phyloP scores from a whole-genome alignment of 2,888 invertebrate genomes.

The Axea sp. region DNA sequence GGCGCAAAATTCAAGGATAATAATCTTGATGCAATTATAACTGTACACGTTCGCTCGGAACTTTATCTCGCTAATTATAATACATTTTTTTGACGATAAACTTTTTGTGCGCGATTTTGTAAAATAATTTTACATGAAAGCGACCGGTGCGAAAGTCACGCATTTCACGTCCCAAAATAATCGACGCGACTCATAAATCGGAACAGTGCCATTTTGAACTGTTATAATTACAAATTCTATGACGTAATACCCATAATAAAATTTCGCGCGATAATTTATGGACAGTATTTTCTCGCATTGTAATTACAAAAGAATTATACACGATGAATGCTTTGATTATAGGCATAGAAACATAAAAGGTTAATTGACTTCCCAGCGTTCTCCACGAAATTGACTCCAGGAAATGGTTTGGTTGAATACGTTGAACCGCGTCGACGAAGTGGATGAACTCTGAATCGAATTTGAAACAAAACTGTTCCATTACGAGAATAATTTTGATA shows the following conservation, averaged over 20 bases:
- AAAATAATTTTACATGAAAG: too few relatives aligned
- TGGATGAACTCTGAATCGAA: too few relatives aligned
- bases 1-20: constrained; percentile 1
- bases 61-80: too few relatives aligned
- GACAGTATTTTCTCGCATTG: constrained; percentile 13
- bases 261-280: constrained; percentile 34
- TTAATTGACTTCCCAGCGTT: constrained; percentile 30
- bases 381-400: constrained; percentile 13
- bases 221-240: constrained; percentile 9
- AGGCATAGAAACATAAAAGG: constrained; percentile 36
- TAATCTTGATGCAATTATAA: constrained; percentile 13
- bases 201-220: background rate
- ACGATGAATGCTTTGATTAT: constrained; percentile 41
- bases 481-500: too few relatives aligned
- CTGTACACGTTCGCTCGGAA: background rate
- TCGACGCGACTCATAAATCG: too few relatives aligned
- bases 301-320: constrained; percentile 17
- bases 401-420: constrained; percentile 14
- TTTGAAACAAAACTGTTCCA: too few relatives aligned
- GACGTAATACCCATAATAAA: constrained; percentile 27
- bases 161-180: too few relatives aligned
- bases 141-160: too few relatives aligned
- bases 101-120: too few relatives aligned
- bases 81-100: too few relatives aligned
- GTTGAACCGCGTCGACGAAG: too few relatives aligned